Evolutionary conservation across 2,113 vertebrate genomes (phyloP).

Genomic region (Aegypius monachus): DNA sequence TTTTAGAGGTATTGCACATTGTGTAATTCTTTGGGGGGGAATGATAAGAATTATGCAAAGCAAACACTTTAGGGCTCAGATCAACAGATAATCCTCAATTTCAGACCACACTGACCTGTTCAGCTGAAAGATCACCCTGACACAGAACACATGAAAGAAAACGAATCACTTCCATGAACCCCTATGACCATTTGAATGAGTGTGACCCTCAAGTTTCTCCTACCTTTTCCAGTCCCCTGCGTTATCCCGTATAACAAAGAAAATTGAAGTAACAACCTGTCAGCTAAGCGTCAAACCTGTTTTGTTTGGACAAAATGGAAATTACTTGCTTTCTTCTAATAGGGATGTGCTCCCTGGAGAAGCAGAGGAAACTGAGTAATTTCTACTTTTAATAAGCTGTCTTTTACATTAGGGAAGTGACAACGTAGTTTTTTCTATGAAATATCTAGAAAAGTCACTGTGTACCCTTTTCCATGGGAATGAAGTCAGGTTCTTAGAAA

Average conservation of each 20-base stretch:
- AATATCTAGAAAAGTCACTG: not conserved
- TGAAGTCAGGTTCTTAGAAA: not conserved
- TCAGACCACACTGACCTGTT: slow-evolving; percentile 38
- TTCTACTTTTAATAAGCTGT: not conserved
- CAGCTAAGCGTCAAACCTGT: not conserved
- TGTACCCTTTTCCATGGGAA: not conserved
- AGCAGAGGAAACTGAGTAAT: not conserved
- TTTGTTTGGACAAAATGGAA: not conserved
- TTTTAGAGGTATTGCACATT: not conserved
- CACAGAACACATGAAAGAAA: slow-evolving; percentile 23
- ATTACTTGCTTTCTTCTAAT: not conserved
- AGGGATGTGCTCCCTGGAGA: not conserved
- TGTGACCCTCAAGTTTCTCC: not conserved
- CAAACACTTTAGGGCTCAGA: slow-evolving; percentile 31
- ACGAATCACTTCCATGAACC: not conserved
- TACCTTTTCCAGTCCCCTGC: not conserved
- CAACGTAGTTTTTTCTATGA: not conserved
- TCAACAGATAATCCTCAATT: slow-evolving; percentile 20
- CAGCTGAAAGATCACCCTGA: slow-evolving; percentile 27
- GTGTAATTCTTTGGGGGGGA: not conserved
- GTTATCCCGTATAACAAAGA: not conserved
- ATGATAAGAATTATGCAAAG: slow-evolving; percentile 35
- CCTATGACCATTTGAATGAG: not conserved
- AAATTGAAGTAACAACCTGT: not conserved
- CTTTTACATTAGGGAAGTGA: not conserved